Base-by-base conservation (phyloP, 2,888 invertebrate species). In the Drosophila vallismaia region DNA sequence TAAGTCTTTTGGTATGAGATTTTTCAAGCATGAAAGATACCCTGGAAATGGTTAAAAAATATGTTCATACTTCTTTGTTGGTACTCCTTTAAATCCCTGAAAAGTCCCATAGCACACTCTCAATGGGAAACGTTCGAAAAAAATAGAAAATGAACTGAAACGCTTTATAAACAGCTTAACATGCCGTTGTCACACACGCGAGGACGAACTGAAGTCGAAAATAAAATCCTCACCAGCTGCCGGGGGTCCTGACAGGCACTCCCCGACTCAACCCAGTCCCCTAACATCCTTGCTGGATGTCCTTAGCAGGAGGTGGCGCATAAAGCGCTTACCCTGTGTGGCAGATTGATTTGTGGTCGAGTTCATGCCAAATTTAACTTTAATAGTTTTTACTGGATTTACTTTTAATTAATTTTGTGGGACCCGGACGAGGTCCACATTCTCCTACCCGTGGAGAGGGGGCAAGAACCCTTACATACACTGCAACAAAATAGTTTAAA, bases 381-480 rank as follows among this genome's bases (percentile, higher is more conserved):
- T 83, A 83, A 83, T 83, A 83, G 82, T 83, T 83, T 82, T 83
- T 83, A 87, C 82, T 87, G 82, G 82, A 83, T 83, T 83, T 83
- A 83, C 82, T 83, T 83, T 83, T 83, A 83, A 83, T 83, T 83
- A 83, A 83, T 83, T 83, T 83, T 83, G 82, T 52, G 76, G 82
- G 64, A 70, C 66, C 63, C 56, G 45, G 36, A 12, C 19, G 10
- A 33, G 38, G 51, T 52, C 62, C 45, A 12, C 52, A 19, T 44
- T 19, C 40, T 14, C 14, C 19, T n/a, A 24, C 29, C 8, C n/a
- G 9, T 1, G 4, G 2, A 36, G 36, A n/a, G 2, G n/a, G n/a
- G 6, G 36, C n/a, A n/a, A 1, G 24, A 44, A 44, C 44, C 24
- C 44, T 44, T 44, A 14, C 24, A 44, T 44, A 19, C 44, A 44